phyloP scores from a whole-genome alignment of 37 sponge, comb jelly and placozoan genomes.

The Spongia lamella region DNA sequence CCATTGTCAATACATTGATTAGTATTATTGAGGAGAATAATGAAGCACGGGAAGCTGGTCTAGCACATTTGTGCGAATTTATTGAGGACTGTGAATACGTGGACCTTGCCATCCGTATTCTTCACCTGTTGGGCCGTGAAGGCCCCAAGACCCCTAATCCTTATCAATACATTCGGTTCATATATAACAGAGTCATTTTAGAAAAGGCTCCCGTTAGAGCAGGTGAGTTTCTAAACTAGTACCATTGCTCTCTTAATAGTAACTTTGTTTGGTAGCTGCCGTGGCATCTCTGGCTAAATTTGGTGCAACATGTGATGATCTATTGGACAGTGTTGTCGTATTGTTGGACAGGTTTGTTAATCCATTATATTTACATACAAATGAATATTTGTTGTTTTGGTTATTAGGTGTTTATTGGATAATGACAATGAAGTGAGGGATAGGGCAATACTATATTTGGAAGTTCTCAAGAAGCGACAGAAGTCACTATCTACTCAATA shows the following conservation, averaged over 20 bases:
- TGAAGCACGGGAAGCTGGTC: conserved; percentile 85
- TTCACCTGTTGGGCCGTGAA: conserved; percentile 88
- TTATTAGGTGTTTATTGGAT: conserved; percentile 78
- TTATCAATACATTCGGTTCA: conserved; percentile 85
- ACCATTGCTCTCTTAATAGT: not conserved
- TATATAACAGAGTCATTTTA: conserved; percentile 95
- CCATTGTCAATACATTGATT: conserved; percentile 92
- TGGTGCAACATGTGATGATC: conserved; percentile 84
- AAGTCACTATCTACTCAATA: conserved; percentile 70
- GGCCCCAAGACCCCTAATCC: conserved; percentile 81
- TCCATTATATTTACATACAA: too few species aligned
- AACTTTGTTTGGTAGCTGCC: conserved; percentile 60
- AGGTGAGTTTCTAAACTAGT: conserved; percentile 35
- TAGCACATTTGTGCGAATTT: conserved; percentile 94
- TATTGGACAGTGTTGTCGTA: conserved; percentile 42
- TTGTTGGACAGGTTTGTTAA: conserved; percentile 24
- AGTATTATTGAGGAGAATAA: conserved; percentile 91
- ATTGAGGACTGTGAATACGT: conserved; percentile 98
- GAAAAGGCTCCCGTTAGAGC: conserved; percentile 84
- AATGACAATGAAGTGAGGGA: conserved; percentile 91
- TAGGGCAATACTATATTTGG: conserved; percentile 86
- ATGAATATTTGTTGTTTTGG: too few species aligned
- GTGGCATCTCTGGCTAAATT: conserved; percentile 92
- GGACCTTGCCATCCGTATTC: conserved; percentile 76
- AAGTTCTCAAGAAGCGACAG: conserved; percentile 76